A percentile compares a stretch with the other conserved stretches of the same genome.
These are phyloP conservation scores for Adela reaumurella DNA, from an alignment of 2,888 invertebrate species.

Conservation along the genomic window DNA sequence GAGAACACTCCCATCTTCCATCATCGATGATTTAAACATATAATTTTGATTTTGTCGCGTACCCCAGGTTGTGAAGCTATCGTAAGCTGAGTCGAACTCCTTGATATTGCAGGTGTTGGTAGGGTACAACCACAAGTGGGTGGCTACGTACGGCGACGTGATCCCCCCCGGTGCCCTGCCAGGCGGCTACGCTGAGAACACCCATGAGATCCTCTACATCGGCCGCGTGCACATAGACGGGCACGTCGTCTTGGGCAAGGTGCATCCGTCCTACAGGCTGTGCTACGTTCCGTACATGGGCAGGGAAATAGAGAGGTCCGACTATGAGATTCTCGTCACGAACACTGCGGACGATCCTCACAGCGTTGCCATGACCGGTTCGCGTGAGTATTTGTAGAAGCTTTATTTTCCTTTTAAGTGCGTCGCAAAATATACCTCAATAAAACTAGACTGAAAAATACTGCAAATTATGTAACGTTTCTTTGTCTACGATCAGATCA, in stretches of 20 bases:
- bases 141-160: conserved; percentile 48
- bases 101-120: conserved; percentile 26
- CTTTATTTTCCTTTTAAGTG: too few species aligned
- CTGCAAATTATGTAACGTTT: too few species aligned
- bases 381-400: too few species aligned
- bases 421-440: too few species aligned
- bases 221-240: conserved; percentile 68
- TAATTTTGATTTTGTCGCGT: too few species aligned
- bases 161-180: conserved; percentile 68
- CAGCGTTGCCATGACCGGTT: too few species aligned
- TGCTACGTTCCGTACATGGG: conserved; percentile 64
- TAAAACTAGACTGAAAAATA: too few species aligned
- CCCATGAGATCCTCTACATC: conserved; percentile 53
- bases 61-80: too few species aligned
- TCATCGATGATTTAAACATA: background rate
- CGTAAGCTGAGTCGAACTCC: background rate
- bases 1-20: too few species aligned
- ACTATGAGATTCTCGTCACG: conserved; percentile 24
- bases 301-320: conserved; percentile 18
- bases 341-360: background rate
- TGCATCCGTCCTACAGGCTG: conserved; percentile 64
- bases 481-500: too few species aligned
- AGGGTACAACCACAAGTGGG: conserved; percentile 45
- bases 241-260: conserved; percentile 75
- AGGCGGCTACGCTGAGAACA: conserved; percentile 53